Evolutionary conservation across 1,140 invertebrate species (phyloP).

Genomic region (Temnothorax nylanderi): DNA sequence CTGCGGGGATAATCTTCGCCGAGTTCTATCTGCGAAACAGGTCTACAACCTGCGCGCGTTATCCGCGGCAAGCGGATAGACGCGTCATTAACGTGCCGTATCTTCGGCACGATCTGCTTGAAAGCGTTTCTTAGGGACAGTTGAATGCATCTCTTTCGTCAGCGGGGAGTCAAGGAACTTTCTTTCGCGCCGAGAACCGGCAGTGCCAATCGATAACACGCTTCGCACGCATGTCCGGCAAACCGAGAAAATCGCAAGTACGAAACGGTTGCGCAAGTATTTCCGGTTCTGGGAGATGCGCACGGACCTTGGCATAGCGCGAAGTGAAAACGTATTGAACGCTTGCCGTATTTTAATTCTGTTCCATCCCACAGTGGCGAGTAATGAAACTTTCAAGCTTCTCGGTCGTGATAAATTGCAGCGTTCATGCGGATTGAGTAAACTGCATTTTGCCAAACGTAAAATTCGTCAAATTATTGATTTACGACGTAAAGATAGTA

Average conservation of each 20-base stretch:
- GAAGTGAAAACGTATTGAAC: constrained; percentile 54
- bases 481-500: not conserved
- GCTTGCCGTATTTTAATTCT: constrained; percentile 9
- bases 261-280: constrained; percentile 65
- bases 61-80: not conserved
- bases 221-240: constrained; percentile 43
- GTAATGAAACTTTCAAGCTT: constrained; percentile 1
- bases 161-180: constrained; percentile 54
- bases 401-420: constrained; percentile 9
- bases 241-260: constrained; percentile 59
- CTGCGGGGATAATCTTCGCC: not conserved
- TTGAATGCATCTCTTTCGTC: constrained; percentile 29
- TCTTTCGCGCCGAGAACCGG: constrained; percentile 4
- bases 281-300: constrained; percentile 62
- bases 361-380: not conserved
- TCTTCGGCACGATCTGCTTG: constrained; percentile 29
- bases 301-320: constrained; percentile 64
- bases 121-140: constrained; percentile 32
- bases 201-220: constrained; percentile 52
- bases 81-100: constrained; percentile 41
- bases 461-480: not conserved
- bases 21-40: not conserved
- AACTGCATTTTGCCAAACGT: not conserved
- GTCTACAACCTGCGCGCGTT: not conserved
- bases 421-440: not conserved